Conservation (phyloP, 23 tunicate species). For the Trididemnum miniatum region DNA sequence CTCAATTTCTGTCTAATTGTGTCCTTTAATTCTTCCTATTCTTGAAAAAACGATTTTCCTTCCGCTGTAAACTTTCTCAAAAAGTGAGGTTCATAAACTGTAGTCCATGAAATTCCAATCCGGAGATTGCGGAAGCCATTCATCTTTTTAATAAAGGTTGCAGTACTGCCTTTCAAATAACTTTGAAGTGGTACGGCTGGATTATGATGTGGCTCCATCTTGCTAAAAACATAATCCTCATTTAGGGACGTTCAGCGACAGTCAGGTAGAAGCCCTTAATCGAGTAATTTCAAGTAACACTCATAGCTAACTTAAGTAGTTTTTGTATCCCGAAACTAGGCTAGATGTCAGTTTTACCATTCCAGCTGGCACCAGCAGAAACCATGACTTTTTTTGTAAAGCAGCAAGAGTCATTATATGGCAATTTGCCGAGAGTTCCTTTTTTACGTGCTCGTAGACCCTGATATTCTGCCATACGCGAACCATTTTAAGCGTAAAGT, state of each 20-base stretch:
- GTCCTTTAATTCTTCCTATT: neutral
- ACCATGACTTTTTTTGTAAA: neutral
- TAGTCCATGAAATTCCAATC: constrained; percentile 25
- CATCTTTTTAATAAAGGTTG: constrained; percentile 2
- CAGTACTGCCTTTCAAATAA: constrained; percentile 17
- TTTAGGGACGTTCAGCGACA: neutral
- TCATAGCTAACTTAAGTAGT: constrained; percentile 6
- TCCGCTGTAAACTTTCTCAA: constrained; percentile 14
- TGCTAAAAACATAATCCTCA: constrained; percentile 5
- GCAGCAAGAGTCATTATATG: neutral
- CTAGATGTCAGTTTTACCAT: constrained; percentile 17
- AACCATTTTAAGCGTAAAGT: constrained; percentile 9
- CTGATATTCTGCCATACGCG: neutral
- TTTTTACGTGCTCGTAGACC: constrained; percentile 2
- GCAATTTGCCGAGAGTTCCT: neutral
- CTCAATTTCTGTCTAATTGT: neutral
- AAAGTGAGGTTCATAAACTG: constrained; percentile 2
- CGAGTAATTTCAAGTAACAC: constrained; percentile 7
- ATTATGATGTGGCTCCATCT: constrained; percentile 11
- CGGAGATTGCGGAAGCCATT: constrained; percentile 28
- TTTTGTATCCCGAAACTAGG: constrained; percentile 1
- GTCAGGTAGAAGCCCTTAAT: constrained; percentile 4
- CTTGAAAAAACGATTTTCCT: constrained; percentile 9
- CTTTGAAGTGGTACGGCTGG: constrained; percentile 23
- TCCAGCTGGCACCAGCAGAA: constrained; percentile 19